Base-by-base conservation (phyloP, 2,797 vertebrate genomes). In the Zenarchopterus dispar region DNA sequence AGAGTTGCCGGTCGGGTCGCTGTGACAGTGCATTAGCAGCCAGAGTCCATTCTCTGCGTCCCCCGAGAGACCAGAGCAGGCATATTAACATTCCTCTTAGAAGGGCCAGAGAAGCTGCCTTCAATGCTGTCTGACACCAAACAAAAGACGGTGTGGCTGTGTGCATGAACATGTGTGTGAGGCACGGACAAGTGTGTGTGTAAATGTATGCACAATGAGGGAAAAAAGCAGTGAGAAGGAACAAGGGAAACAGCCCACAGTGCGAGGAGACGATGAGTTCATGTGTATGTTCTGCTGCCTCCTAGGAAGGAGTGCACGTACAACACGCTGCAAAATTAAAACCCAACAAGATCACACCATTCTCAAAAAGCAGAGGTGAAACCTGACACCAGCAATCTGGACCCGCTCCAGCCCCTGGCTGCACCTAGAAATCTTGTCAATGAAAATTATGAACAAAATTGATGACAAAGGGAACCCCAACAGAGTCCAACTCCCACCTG, bases 11-110 rank as follows among this genome's bases (percentile, higher is more conserved):
- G 72, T 43, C 9, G 64, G 81, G 82, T 81, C 84, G 78, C 71
- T 84, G 86, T 87, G 84, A 82, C 84, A 84, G 80, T 85, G 84
- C 85, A 84, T 90, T 89, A 90, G 87, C 86, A 86, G 88, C 85
- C 80, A 80, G 58, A 85, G 88, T 88, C 86, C 89, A 85, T 88
- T 90, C 87, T 76, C 68, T 67, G 62, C 4, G 16, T 87, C 86
- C 84, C 89, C 75, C 75, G 88, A 86, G 89, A 89, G 80, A 88
- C 80, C 82, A 82, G 85, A 84, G 79, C 61, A 39, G 87, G 71
- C 84, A 78, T 89, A 92, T 93, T 92, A 93, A 91, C 86, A 92
- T 91, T 92, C 90, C 87, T 86, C 87, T 89, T 84, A 84, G 86
- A 88, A 84, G 77, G 77, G 81, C 88, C 80, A 84, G 85, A 88